Evolutionary conservation across 2,113 vertebrate species (phyloP).

Genomic region (Muntiacus reevesi): DNA sequence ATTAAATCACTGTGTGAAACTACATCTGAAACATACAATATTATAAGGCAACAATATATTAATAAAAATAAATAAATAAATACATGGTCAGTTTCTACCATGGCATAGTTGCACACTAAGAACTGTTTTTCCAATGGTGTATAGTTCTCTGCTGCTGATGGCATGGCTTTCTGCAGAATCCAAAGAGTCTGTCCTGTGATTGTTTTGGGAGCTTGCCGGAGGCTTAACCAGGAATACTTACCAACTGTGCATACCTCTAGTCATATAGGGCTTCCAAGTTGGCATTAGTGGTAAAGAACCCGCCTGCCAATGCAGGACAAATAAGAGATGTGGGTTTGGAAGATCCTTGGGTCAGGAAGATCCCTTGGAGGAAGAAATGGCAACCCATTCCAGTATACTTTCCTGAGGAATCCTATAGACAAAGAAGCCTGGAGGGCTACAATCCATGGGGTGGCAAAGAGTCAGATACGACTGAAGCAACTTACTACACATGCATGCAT

Average conservation of each 20-base stretch:
- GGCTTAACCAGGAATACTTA: background rate
- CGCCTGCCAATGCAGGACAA: background rate
- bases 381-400: background rate
- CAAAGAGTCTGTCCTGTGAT: background rate
- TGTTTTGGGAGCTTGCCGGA: background rate
- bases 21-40: background rate
- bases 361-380: background rate
- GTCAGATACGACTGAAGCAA: background rate
- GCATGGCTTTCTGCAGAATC: background rate
- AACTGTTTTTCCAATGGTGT: background rate
- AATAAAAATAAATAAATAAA: background rate
- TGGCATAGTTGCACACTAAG: background rate
- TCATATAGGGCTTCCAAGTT: background rate
- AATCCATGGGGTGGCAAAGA: background rate
- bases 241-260: background rate
- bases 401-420: background rate
- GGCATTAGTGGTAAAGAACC: background rate
- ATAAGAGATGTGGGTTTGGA: background rate
- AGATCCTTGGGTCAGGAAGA: background rate
- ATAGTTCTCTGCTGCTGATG: background rate
- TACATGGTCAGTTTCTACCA: background rate
- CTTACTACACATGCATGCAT: background rate
- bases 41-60: background rate
- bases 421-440: background rate
- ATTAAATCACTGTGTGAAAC: background rate